Percentiles rank a stretch among this genome's conserved stretches.
These are phyloP conservation scores for Cecropterus lyciades DNA, from an alignment of 1,140 invertebrate species.

Conservation along the genomic window DNA sequence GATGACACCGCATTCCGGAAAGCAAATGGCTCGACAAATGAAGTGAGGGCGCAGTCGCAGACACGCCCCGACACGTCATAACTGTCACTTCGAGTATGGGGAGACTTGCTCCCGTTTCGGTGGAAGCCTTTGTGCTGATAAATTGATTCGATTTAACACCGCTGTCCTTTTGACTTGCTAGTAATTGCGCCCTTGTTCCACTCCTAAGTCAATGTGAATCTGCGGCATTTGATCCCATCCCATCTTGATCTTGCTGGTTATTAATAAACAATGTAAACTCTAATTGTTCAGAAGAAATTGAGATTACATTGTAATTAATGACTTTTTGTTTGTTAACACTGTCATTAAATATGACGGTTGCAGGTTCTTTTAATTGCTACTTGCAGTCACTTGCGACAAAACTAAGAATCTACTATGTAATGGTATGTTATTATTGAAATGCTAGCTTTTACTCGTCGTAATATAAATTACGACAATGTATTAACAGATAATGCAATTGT, in stretches of 20 bases:
- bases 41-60: slow-evolving; percentile 67
- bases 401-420: slow-evolving; percentile 9
- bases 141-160: slow-evolving; percentile 70
- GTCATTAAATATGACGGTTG: slow-evolving; percentile 25
- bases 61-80: slow-evolving; percentile 78
- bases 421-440: slow-evolving; percentile 13
- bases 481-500: slow-evolving; percentile 6
- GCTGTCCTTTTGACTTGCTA: slow-evolving; percentile 35
- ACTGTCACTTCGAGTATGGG: slow-evolving; percentile 64
- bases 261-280: slow-evolving; percentile 18
- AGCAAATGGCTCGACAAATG: slow-evolving; percentile 81
- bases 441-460: slow-evolving; percentile 1
- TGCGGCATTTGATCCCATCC: too few relatives aligned
- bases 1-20: slow-evolving; percentile 80
- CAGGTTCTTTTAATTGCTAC: slow-evolving; percentile 20
- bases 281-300: slow-evolving; percentile 19
- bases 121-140: slow-evolving; percentile 50
- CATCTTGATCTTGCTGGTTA: background rate
- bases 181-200: slow-evolving; percentile 31
- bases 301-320: slow-evolving; percentile 24
- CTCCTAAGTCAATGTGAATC: slow-evolving; percentile 9
- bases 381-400: slow-evolving; percentile 14
- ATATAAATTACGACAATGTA: slow-evolving; percentile 6
- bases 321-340: slow-evolving; percentile 24
- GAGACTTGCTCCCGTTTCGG: slow-evolving; percentile 42